Evolutionary conservation across 2,888 invertebrate species (phyloP).

Genomic region (Schrankia costaestrigalis): DNA sequence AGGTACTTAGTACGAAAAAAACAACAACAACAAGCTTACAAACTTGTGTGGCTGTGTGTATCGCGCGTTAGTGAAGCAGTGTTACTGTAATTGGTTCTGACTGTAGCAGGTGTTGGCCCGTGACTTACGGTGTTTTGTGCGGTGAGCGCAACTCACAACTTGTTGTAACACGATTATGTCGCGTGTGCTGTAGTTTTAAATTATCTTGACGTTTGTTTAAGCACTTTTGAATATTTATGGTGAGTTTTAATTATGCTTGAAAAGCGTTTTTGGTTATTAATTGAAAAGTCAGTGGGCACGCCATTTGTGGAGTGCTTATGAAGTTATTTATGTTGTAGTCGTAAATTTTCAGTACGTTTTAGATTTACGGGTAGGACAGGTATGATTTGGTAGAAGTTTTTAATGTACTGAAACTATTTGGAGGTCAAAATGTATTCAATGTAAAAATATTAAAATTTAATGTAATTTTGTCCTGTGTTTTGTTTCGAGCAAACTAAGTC

Average conservation of each 20-base stretch:
- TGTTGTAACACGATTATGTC: conserved; percentile 28
- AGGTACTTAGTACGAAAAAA: too few species aligned
- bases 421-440: too few species aligned
- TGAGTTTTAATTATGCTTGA: conserved; percentile 6
- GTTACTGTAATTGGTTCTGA: conserved; percentile 63
- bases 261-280: conserved; percentile 6
- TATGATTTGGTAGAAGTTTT: too few species aligned
- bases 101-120: conserved; percentile 64
- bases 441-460: too few species aligned
- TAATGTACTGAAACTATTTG: too few species aligned
- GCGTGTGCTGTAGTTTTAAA: conserved; percentile 27
- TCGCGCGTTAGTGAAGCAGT: conserved; percentile 29
- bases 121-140: conserved; percentile 52
- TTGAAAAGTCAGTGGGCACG: background rate
- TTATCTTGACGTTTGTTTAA: conserved; percentile 15
- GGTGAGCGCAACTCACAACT: conserved; percentile 26
- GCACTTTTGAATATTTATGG: conserved; percentile 17
- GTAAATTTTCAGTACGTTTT: too few species aligned
- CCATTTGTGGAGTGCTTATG: background rate
- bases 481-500: too few species aligned
- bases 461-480: too few species aligned
- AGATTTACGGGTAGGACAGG: too few species aligned
- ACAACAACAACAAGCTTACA: too few species aligned
- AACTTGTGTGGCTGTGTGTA: conserved; percentile 33
- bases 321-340: too few species aligned